These are phyloP conservation scores for Tridacna gigas DNA, from an alignment of 2,888 invertebrate genomes.

Conservation along the genomic window DNA sequence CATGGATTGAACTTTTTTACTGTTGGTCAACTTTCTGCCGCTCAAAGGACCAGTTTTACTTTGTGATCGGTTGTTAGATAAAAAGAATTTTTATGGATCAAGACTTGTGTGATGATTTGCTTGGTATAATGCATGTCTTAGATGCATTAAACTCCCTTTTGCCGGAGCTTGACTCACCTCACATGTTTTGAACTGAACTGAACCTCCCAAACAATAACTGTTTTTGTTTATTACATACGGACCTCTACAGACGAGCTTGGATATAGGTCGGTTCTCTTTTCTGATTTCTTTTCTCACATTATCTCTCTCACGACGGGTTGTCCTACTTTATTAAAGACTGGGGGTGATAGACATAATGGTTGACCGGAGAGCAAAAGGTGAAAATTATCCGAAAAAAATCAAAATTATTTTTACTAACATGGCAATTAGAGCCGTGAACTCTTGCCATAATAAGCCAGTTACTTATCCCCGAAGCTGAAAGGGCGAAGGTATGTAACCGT, in stretches of 20 bases:
- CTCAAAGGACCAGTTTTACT: too few species aligned
- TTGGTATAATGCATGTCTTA: too few species aligned
- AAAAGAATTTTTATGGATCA: too few species aligned
- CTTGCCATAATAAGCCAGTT: conserved; percentile 40
- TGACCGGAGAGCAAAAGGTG: conserved; percentile 39
- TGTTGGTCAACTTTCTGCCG: too few species aligned
- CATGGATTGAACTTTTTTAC: too few species aligned
- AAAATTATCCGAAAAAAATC: conserved; percentile 46
- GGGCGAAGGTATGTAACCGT: conserved; percentile 10
- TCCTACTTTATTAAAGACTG: conserved; percentile 10
- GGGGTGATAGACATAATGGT: conserved; percentile 28
- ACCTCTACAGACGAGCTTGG: not conserved
- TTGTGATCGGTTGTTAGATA: too few species aligned
- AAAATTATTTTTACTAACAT: conserved; percentile 46
- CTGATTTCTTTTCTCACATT: conserved; percentile 1
- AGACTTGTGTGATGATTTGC: too few species aligned
- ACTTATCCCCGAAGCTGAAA: conserved; percentile 19
- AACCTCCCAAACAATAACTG: too few species aligned
- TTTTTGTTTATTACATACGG: not conserved
- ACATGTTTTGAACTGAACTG: too few species aligned
- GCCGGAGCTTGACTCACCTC: too few species aligned
- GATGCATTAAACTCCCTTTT: too few species aligned
- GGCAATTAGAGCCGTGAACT: conserved; percentile 49
- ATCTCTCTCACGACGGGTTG: not conserved
- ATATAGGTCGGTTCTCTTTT: conserved; percentile 12